A percentile compares a stretch with the other conserved stretches of the same genome.
Conservation (phyloP, 2,888 invertebrate genomes). For the Drosophila melanosoma region DNA sequence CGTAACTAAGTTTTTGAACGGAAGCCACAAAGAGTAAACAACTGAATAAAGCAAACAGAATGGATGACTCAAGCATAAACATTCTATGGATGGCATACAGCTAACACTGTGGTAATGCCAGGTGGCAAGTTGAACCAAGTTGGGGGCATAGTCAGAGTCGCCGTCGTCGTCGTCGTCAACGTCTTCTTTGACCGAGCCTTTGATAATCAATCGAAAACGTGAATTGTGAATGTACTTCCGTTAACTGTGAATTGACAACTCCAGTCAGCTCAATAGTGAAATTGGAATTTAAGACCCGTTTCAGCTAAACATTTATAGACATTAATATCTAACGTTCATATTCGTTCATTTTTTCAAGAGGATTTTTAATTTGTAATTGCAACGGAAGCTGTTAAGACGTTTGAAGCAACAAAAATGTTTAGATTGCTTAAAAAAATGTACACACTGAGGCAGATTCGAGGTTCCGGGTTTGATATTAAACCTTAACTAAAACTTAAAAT, state of each 20-base stretch:
- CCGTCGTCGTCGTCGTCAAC: conserved; percentile 1
- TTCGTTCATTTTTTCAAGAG: background rate
- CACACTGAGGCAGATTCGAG: background rate
- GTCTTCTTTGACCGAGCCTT: conserved; percentile 9
- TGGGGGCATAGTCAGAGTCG: conserved; percentile 13
- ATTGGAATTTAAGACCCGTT: background rate
- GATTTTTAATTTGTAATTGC: background rate
- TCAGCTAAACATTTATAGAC: background rate
- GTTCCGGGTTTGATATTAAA: background rate
- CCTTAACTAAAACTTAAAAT: background rate
- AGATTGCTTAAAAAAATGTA: background rate
- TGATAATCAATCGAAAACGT: conserved; percentile 45
- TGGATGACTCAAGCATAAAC: conserved; percentile 63
- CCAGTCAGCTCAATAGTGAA: conserved; percentile 12
- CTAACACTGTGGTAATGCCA: too few relatives aligned
- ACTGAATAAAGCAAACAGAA: conserved; percentile 4
- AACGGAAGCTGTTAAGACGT: background rate
- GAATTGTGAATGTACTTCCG: conserved; percentile 62
- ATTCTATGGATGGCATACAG: conserved; percentile 49
- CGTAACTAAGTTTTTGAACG: conserved; percentile 9
- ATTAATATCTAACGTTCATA: background rate
- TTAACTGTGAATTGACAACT: conserved; percentile 22
- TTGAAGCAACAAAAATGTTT: background rate
- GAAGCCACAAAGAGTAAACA: conserved; percentile 12
- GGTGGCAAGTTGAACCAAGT: conserved; percentile 25